Conservation (phyloP, 2,888 invertebrate species). For the Caenorhabditis sp. region DNA sequence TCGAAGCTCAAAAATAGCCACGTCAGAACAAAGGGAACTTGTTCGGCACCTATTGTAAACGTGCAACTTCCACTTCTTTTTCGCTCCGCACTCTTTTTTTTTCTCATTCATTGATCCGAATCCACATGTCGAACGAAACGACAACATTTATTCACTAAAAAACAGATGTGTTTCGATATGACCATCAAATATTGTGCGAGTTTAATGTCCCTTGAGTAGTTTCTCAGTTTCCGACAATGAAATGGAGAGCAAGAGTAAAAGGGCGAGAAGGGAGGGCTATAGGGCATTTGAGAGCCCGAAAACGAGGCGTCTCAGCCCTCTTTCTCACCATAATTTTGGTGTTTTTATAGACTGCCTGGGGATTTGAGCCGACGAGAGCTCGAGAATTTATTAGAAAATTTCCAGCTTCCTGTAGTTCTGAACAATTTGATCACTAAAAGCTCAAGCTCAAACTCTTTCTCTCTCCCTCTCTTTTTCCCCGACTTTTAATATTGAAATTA, state of each 20-base stretch:
- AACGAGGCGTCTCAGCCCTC: background rate
- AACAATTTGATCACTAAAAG: conserved; percentile 41
- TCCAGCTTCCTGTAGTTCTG: conserved; percentile 19
- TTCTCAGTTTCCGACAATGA: background rate
- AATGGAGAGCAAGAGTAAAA: conserved; percentile 3
- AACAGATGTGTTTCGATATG: conserved; percentile 25
- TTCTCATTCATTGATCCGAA: background rate
- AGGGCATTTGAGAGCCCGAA: conserved; percentile 5
- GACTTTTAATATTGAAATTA: background rate
- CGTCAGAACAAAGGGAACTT: conserved; percentile 1
- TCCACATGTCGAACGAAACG: background rate
- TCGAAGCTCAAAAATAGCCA: conserved; percentile 27
- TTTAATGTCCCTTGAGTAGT: too few relatives aligned
- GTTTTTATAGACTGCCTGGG: conserved; percentile 40
- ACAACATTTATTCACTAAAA: conserved; percentile 17
- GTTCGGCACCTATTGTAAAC: conserved; percentile 21
- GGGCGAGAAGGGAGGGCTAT: conserved; percentile 2
- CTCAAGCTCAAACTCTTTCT: too few relatives aligned
- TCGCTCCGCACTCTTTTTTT: background rate
- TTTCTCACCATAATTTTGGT: conserved; percentile 49
- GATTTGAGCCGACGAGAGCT: conserved; percentile 12
- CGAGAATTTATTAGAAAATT: conserved; percentile 23
- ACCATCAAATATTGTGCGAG: too few relatives aligned
- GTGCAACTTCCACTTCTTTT: conserved; percentile 15
- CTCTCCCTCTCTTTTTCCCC: conserved; percentile 1